These are phyloP conservation scores for Hippoglossus stenolepis DNA, from an alignment of 2,113 vertebrate species.

Conservation along the genomic window DNA sequence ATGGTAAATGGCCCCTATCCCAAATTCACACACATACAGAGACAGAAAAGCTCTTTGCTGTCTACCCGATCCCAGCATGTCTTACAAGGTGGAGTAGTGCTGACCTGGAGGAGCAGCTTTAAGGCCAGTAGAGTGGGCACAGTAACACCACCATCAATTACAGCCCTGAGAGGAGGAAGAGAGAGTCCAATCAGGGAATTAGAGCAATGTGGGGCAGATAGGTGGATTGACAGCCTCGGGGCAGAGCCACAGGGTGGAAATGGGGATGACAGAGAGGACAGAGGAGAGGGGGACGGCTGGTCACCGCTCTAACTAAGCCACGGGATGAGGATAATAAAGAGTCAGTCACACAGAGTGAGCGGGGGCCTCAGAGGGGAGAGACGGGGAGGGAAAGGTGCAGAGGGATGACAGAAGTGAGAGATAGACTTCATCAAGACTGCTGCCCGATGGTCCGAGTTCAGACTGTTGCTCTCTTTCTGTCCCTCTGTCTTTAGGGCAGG, in stretches of 20 bases:
- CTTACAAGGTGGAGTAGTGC: constrained; percentile 53
- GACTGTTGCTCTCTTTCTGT: constrained; percentile 42
- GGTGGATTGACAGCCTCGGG: constrained; percentile 68
- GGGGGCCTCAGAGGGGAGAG: constrained; percentile 36
- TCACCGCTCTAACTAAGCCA: constrained; percentile 54
- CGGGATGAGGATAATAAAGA: constrained; percentile 62
- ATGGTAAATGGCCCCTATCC: constrained; percentile 19
- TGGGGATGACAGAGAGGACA: constrained; percentile 53
- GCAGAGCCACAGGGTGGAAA: constrained; percentile 38
- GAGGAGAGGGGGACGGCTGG: constrained; percentile 43
- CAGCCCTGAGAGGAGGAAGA: constrained; percentile 54
- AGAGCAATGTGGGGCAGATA: constrained; percentile 66
- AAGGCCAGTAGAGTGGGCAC: constrained; percentile 63
- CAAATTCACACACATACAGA: constrained; percentile 7
- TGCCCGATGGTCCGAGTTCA: constrained; percentile 51
- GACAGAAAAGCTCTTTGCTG: neutral
- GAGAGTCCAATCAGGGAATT: constrained; percentile 68
- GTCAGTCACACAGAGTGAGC: constrained; percentile 49
- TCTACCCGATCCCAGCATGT: constrained; percentile 39
- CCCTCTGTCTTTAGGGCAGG: constrained; percentile 40
- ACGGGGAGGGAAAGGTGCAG: constrained; percentile 12
- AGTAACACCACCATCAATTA: constrained; percentile 76
- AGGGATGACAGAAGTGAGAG: constrained; percentile 66
- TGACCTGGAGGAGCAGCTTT: constrained; percentile 62
- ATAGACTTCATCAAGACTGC: constrained; percentile 72